A percentile compares a stretch with the other conserved stretches of the same genome.
phyloP scores from a whole-genome alignment of 1,140 invertebrate species.

The Drosophila lini region DNA sequence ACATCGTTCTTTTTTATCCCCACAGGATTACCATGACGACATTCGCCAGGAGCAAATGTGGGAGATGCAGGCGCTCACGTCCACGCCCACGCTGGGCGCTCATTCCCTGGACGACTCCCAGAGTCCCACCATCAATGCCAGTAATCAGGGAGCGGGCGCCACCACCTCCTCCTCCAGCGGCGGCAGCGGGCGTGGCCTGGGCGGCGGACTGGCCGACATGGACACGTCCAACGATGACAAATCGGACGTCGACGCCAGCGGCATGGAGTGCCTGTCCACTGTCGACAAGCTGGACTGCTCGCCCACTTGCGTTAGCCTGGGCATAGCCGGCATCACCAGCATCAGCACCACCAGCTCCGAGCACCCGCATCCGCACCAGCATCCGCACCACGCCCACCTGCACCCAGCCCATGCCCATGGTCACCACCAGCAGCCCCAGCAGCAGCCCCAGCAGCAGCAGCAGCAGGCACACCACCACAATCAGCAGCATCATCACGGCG shows the following conservation, averaged over 20 bases:
- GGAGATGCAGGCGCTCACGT: slow-evolving; percentile 91
- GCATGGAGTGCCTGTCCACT: slow-evolving; percentile 77
- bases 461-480: slow-evolving; percentile 50
- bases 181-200: slow-evolving; percentile 55
- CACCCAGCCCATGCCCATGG: slow-evolving; percentile 28
- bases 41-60: slow-evolving; percentile 94
- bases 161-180: slow-evolving; percentile 18
- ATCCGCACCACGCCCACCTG: slow-evolving; percentile 53
- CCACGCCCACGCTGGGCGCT: slow-evolving; percentile 75
- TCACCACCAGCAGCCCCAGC: slow-evolving; percentile 35
- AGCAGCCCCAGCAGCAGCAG: slow-evolving; percentile 43
- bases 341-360: slow-evolving; percentile 51
- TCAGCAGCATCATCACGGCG: slow-evolving; percentile 11
- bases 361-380: slow-evolving; percentile 44
- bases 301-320: slow-evolving; percentile 65
- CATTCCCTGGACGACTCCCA: slow-evolving; percentile 73
- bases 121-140: slow-evolving; percentile 63
- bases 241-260: slow-evolving; percentile 74
- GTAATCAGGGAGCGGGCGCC: slow-evolving; percentile 27
- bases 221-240: slow-evolving; percentile 83
- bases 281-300: slow-evolving; percentile 72
- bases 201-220: slow-evolving; percentile 77
- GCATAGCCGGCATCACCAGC: slow-evolving; percentile 43
- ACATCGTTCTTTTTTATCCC: not conserved
- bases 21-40: slow-evolving; percentile 92